Percentiles rank a stretch among this genome's conserved stretches.
phyloP scores from a whole-genome alignment of 2,888 invertebrate genomes.

The Mellilla xanthometata region DNA sequence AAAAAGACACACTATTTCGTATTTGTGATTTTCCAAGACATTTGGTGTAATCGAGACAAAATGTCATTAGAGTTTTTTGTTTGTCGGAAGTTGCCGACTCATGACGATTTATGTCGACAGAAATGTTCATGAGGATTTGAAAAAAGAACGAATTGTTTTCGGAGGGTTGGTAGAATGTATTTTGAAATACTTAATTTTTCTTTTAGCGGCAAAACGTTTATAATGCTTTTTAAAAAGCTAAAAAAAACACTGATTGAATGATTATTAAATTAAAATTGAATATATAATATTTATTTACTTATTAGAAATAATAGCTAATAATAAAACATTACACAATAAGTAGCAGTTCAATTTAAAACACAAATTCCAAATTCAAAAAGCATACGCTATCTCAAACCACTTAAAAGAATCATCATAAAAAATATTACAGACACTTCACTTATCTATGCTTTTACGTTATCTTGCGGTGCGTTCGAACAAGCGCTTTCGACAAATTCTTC shows the following conservation, averaged over 20 bases:
- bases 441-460: slow-evolving; percentile 27
- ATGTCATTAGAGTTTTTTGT: slow-evolving; percentile 64
- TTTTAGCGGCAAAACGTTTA: too few species aligned
- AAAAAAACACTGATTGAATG: too few species aligned
- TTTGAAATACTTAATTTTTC: too few species aligned
- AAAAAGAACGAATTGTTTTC: slow-evolving; percentile 56
- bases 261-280: too few species aligned
- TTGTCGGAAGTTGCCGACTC: slow-evolving; percentile 65
- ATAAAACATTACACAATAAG: too few species aligned
- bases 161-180: background rate
- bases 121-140: slow-evolving; percentile 56
- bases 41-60: slow-evolving; percentile 57
- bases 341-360: background rate
- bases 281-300: too few species aligned
- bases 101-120: slow-evolving; percentile 70
- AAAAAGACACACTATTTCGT: slow-evolving; percentile 32
- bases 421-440: slow-evolving; percentile 25
- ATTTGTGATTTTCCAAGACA: slow-evolving; percentile 37
- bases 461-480: slow-evolving; percentile 20
- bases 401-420: slow-evolving; percentile 33
- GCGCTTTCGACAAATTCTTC: slow-evolving; percentile 20
- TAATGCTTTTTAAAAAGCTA: too few species aligned
- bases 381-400: slow-evolving; percentile 23
- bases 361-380: slow-evolving; percentile 11
- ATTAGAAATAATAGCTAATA: too few species aligned